Base-by-base conservation (phyloP, 37 sponge, comb jelly and placozoan genomes). In the Cliona cf. orientalis region DNA sequence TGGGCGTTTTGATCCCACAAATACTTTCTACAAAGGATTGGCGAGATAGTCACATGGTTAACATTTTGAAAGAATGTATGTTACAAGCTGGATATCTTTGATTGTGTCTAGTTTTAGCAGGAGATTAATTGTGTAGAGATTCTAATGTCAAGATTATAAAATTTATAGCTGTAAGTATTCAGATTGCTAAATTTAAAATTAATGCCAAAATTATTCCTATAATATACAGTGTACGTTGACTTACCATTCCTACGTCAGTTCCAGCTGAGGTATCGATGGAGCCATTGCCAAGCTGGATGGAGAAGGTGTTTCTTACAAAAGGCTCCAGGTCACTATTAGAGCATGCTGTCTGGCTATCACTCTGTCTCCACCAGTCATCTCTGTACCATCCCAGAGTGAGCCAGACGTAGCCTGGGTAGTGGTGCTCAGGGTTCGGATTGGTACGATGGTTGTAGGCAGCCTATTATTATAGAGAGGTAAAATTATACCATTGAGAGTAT, bases 331-430 rank as follows among this genome's bases (percentile, higher is more conserved):
- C 73, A 28, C 44, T 40, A 64, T 86, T 67, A 73, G 65, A 45
- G 64, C 87, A 86, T 19, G 55, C 39, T 0, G 58, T 56, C 21
- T 17, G 0, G 26, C 17, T 3, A n/a, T 86, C 74, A 23, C 23
- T 58, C 2, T 34, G 74, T 14, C 34, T 86, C 86, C 86, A 85
- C 86, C 86, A 85, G 1, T 67, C 26, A 4, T 80, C 58, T 42
- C 82, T 69, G 31, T 87, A 87, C 87, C 87, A 87, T 21, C 80
- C 81, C 1, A 72, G 73, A 5, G 66, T 74, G 64, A 87, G 68
- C 80, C 80, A 87, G 1, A 80, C 76, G 39, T 87, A 87, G 31
- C 58, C 35, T 17, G 37, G 46, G 37, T 80, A 80, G 7, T 79
- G n/a, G 35, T 43, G 40, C 11, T 32, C 56, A 1, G 67, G 69